Conservation (phyloP, 2,797 vertebrate genomes). For the Triplophysa bombifrons region DNA sequence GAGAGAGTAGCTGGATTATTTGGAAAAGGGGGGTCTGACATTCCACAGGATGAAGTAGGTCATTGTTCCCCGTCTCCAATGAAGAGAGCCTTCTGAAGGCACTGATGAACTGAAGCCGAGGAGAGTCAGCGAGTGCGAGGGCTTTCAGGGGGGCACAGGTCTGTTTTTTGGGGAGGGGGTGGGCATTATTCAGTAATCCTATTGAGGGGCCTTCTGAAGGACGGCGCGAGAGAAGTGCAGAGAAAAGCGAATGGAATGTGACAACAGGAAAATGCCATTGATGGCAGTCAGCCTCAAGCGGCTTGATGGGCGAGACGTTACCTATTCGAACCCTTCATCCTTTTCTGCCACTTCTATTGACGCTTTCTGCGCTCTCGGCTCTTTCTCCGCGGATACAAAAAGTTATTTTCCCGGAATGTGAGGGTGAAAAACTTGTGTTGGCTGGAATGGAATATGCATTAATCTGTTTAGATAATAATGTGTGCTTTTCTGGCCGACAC, state of each 20-base stretch:
- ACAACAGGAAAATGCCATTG: slow-evolving; percentile 80
- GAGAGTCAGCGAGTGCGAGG: slow-evolving; percentile 65
- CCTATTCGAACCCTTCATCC: slow-evolving; percentile 57
- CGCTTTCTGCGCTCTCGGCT: slow-evolving; percentile 50
- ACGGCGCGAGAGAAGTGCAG: slow-evolving; percentile 70
- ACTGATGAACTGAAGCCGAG: slow-evolving; percentile 80
- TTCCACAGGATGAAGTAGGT: slow-evolving; percentile 84
- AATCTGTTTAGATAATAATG: slow-evolving; percentile 55
- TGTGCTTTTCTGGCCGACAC: slow-evolving; percentile 25
- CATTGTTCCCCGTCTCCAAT: slow-evolving; percentile 80
- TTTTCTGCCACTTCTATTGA: slow-evolving; percentile 15
- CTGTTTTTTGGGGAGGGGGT: slow-evolving; percentile 63
- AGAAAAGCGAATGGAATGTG: slow-evolving; percentile 79
- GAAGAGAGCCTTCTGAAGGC: slow-evolving; percentile 80
- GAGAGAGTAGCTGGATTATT: slow-evolving; percentile 63
- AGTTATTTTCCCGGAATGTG: slow-evolving; percentile 43
- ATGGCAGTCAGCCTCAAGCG: slow-evolving; percentile 73
- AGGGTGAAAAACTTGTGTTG: slow-evolving; percentile 42
- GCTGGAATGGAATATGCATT: slow-evolving; percentile 61
- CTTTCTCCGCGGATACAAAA: slow-evolving; percentile 45
- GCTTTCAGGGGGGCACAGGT: slow-evolving; percentile 69
- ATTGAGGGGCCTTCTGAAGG: slow-evolving; percentile 80
- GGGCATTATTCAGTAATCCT: slow-evolving; percentile 82
- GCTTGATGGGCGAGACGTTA: slow-evolving; percentile 72
- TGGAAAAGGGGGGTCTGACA: slow-evolving; percentile 67